Conservation (phyloP, 1,140 invertebrate species). For the Galendromus occidentalis region DNA sequence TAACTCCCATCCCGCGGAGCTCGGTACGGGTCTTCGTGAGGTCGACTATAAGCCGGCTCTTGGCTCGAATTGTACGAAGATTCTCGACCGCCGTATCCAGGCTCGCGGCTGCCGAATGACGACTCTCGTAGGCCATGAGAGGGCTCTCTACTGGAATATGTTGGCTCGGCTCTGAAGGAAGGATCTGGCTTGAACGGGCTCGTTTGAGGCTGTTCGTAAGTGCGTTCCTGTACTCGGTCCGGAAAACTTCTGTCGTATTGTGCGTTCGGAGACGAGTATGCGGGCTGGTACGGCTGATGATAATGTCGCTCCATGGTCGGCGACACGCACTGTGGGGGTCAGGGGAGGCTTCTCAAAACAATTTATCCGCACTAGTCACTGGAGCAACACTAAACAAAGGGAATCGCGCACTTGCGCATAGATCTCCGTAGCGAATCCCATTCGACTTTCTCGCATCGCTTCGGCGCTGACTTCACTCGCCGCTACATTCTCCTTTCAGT, state of each 20-base stretch:
- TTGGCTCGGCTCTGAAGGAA: not conserved
- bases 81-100: not conserved
- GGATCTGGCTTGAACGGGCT: too few species aligned
- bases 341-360: too few species aligned
- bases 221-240: not conserved
- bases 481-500: too few species aligned
- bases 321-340: too few species aligned
- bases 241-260: not conserved
- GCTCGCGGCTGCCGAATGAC: not conserved
- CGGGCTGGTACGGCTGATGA: not conserved
- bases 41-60: not conserved
- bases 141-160: not conserved
- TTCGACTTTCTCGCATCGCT: too few species aligned
- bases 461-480: too few species aligned
- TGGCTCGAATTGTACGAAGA: not conserved
- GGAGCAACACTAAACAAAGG: too few species aligned
- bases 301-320: not conserved
- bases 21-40: not conserved
- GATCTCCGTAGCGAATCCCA: too few species aligned
- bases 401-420: too few species aligned
- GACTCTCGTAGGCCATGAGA: not conserved
- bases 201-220: slow-evolving; percentile 6
- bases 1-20: not conserved
- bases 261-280: not conserved
- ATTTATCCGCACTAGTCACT: too few species aligned